phyloP scores from a whole-genome alignment of 2,113 vertebrate genomes.

The Solea senegalensis region DNA sequence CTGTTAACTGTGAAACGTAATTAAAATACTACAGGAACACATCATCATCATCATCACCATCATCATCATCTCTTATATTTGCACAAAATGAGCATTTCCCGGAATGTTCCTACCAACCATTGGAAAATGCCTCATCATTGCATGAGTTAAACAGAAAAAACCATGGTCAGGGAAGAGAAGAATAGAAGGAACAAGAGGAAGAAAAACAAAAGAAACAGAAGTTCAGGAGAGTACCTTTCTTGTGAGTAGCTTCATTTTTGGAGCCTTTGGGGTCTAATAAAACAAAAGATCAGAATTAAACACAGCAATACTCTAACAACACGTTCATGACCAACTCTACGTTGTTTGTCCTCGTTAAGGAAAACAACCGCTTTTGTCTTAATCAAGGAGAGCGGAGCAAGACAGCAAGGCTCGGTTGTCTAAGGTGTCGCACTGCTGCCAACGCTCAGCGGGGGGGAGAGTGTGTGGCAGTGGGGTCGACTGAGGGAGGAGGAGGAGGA shows the following conservation, averaged over 20 bases:
- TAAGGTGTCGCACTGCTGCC: constrained; percentile 74
- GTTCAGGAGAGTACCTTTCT: constrained; percentile 86
- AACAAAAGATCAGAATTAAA: constrained; percentile 87
- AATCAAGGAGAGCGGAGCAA: constrained; percentile 72
- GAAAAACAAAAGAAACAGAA: constrained; percentile 43
- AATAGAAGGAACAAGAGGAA: constrained; percentile 24
- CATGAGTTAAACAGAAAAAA: constrained; percentile 37
- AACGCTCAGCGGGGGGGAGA: constrained; percentile 75
- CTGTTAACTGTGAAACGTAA: too few species aligned
- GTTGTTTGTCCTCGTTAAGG: constrained; percentile 78
- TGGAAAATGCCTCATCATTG: constrained; percentile 37
- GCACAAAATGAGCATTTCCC: constrained; percentile 35
- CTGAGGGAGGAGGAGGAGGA: constrained; percentile 24
- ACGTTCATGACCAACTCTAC: constrained; percentile 58
- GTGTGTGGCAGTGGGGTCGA: constrained; percentile 73
- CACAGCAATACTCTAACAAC: constrained; percentile 82
- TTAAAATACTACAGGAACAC: constrained; percentile 26
- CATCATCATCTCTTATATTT: not conserved
- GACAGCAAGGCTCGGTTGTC: constrained; percentile 78
- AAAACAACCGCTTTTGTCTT: constrained; percentile 75
- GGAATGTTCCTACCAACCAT: constrained; percentile 21
- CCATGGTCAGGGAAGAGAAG: constrained; percentile 44
- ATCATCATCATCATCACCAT: not conserved
- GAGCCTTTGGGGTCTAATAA: constrained; percentile 87
- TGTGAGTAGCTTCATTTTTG: constrained; percentile 87